Conservation (phyloP, 2,113 vertebrate species). For the Sitta europaea region DNA sequence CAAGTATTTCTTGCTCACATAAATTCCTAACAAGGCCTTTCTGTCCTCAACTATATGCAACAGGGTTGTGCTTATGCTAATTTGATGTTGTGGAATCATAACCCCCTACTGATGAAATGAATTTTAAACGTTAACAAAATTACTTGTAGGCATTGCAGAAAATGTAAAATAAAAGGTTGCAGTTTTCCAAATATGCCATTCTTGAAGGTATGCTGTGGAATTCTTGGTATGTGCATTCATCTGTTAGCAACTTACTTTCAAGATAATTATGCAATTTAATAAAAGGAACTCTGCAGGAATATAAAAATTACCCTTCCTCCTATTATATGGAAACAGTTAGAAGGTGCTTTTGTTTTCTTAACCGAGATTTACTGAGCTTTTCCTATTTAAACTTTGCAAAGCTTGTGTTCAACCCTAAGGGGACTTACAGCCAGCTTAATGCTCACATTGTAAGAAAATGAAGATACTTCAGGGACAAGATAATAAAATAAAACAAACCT, state of each 20-base stretch:
- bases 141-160: slow-evolving; percentile 10
- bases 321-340: background rate
- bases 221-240: background rate
- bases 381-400: background rate
- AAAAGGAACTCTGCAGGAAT: background rate
- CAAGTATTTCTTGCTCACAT: background rate
- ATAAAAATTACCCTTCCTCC: background rate
- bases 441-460: background rate
- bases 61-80: background rate
- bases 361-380: background rate
- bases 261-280: slow-evolving; percentile 30
- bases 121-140: slow-evolving; percentile 25
- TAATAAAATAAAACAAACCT: background rate
- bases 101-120: slow-evolving; percentile 2
- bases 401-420: background rate
- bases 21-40: background rate
- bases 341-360: slow-evolving; percentile 15
- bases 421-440: background rate
- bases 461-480: background rate
- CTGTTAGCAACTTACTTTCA: background rate
- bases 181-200: slow-evolving; percentile 1
- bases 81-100: slow-evolving; percentile 3
- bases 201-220: background rate
- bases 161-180: background rate
- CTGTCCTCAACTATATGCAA: background rate